Evolutionary conservation across 2,113 vertebrate genomes (phyloP).

Genomic region (Tor tambroides): DNA sequence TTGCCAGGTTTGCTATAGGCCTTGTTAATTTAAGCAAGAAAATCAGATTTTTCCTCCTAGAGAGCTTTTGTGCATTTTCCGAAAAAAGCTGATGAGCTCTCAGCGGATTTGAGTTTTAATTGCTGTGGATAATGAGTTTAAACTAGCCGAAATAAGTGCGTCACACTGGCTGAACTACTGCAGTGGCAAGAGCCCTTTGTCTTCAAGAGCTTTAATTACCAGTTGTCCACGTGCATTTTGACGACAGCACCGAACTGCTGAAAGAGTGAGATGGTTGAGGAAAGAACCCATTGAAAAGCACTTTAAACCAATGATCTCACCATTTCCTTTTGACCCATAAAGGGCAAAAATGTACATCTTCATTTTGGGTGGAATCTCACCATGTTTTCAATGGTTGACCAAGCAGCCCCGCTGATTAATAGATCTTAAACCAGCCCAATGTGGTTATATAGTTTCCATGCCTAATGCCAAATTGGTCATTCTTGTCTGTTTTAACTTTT

Average conservation of each 20-base stretch:
- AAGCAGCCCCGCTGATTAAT: neutral
- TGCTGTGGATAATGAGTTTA: constrained; percentile 73
- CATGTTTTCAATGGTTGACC: constrained; percentile 17
- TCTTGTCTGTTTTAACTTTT: neutral
- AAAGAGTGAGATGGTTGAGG: neutral
- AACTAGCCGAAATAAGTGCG: constrained; percentile 73
- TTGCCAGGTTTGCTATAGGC: constrained; percentile 66
- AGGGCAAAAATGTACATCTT: constrained; percentile 24
- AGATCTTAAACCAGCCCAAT: neutral
- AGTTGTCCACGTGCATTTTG: constrained; percentile 26
- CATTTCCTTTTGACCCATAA: constrained; percentile 10
- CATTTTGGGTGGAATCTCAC: neutral
- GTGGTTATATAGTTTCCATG: neutral
- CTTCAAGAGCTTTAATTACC: constrained; percentile 60
- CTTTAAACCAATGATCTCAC: constrained; percentile 13
- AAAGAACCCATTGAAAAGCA: neutral
- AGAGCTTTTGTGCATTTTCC: constrained; percentile 64
- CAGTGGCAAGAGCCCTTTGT: constrained; percentile 65
- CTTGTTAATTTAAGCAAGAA: constrained; percentile 69
- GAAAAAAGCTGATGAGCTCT: constrained; percentile 65
- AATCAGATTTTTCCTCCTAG: constrained; percentile 63
- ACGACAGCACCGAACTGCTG: neutral
- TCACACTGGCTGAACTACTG: constrained; percentile 62
- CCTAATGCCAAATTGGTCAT: neutral
- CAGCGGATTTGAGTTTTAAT: constrained; percentile 77